These are phyloP conservation scores for Cotesia congregata DNA, from an alignment of 2,888 invertebrate genomes.

Conservation along the genomic window DNA sequence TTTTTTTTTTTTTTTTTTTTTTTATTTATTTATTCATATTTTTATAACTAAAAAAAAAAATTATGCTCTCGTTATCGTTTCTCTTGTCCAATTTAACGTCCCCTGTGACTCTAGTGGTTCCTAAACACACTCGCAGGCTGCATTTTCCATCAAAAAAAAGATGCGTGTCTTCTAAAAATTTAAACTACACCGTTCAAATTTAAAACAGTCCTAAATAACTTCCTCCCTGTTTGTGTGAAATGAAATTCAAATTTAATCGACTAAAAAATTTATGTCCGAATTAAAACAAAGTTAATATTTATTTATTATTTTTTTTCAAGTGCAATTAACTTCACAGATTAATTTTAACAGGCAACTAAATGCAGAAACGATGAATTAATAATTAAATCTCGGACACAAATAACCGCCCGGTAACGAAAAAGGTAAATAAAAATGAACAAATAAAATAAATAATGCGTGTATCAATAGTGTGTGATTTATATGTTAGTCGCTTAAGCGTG, in stretches of 20 bases:
- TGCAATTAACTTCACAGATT: neutral
- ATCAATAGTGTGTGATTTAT: slow-evolving; percentile 40
- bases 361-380: neutral
- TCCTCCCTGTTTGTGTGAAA: too few relatives aligned
- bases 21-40: neutral
- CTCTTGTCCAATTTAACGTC: slow-evolving; percentile 24
- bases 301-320: slow-evolving; percentile 7
- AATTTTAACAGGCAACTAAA: neutral
- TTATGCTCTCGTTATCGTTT: slow-evolving; percentile 31
- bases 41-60: neutral
- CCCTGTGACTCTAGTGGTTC: slow-evolving; percentile 33
- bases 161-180: slow-evolving; percentile 17
- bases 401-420: neutral
- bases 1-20: slow-evolving; percentile 22
- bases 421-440: neutral
- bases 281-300: slow-evolving; percentile 16
- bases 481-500: slow-evolving; percentile 44
- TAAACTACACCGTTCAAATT: neutral
- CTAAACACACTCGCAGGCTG: slow-evolving; percentile 36
- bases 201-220: neutral
- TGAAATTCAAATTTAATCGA: neutral
- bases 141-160: slow-evolving; percentile 19
- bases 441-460: slow-evolving; percentile 37
- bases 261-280: neutral
- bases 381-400: neutral